These are phyloP conservation scores for Phylloscopus trochilus DNA, from an alignment of 2,113 vertebrate species.

Conservation along the genomic window DNA sequence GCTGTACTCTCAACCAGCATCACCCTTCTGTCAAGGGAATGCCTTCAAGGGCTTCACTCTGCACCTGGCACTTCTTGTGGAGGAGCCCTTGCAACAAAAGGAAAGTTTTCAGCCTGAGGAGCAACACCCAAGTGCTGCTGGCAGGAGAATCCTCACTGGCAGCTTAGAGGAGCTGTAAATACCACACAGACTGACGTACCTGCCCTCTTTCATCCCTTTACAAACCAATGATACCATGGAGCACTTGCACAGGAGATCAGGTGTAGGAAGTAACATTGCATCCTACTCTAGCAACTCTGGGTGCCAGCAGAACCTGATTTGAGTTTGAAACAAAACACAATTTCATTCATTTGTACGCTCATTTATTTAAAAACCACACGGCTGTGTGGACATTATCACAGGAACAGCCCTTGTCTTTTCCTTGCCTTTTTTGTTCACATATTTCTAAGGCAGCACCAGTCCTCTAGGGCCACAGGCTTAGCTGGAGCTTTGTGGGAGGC, in stretches of 20 bases:
- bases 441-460: neutral
- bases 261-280: neutral
- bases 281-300: neutral
- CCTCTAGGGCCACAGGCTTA: neutral
- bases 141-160: neutral
- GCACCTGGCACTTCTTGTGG: neutral
- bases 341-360: neutral
- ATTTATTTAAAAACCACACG: neutral
- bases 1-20: slow-evolving; percentile 8
- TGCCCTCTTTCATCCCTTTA: neutral
- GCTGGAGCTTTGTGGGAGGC: neutral
- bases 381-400: neutral
- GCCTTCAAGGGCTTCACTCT: slow-evolving; percentile 30
- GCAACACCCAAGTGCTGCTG: neutral
- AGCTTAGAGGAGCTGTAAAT: neutral
- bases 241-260: neutral
- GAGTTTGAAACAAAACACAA: neutral
- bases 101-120: neutral
- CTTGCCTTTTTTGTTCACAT: neutral
- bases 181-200: neutral
- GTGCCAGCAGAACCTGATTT: neutral
- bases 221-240: neutral
- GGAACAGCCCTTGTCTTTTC: neutral
- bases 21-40: slow-evolving; percentile 10
- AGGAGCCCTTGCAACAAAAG: neutral